Evolutionary conservation across 2,797 vertebrate species (phyloP), one percentile per base, ranked within the genome.

Genomic region (Etheostoma nigrum): DNA sequence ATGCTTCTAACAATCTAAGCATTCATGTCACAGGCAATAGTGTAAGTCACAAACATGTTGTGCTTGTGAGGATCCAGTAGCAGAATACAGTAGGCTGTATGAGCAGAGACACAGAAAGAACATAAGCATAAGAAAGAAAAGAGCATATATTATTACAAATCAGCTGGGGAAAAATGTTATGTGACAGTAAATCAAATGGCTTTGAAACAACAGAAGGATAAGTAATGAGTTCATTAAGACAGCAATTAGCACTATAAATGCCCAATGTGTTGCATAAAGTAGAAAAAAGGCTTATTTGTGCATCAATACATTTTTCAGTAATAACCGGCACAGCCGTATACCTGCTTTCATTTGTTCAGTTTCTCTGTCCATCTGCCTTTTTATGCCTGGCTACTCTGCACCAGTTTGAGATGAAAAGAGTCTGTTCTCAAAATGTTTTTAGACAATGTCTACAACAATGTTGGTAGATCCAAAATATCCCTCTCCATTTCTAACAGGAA

Each of bases 151-250:
- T 82, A 61, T 81, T 74, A 48, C 30, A 79, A 70, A 60, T 78
- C 67, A 78, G 14, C 33, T 55, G 63, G 71, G 73, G 42, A 6
- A 33, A 61, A 21, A 78, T 83, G 33, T 40, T 49, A 72, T 70
- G 62, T 40, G 61, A 73, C 55, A 55, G 57, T 63, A 67, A 76
- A 79, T 77, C 65, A 71, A 72, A 78, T 67, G 25, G 27, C 47
- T 75, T 45, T 68, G 40, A 80, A 82, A 64, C 55, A 60, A 64
- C 60, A 60, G 51, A 40, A 55, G 44, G 42, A 74, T 48, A 73
- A 62, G 72, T 74, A 79, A 86, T 79, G 54, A 72, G 25, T 75
- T 85, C 30, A 81, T 83, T 79, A 71, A 65, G 64, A 68, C 45
- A 44, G 16, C 72, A 65, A 49, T 72, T 40, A 57, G 67, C 40